Evolutionary conservation across 2,888 invertebrate species (phyloP).

Genomic region (Callinectes sapidus): DNA sequence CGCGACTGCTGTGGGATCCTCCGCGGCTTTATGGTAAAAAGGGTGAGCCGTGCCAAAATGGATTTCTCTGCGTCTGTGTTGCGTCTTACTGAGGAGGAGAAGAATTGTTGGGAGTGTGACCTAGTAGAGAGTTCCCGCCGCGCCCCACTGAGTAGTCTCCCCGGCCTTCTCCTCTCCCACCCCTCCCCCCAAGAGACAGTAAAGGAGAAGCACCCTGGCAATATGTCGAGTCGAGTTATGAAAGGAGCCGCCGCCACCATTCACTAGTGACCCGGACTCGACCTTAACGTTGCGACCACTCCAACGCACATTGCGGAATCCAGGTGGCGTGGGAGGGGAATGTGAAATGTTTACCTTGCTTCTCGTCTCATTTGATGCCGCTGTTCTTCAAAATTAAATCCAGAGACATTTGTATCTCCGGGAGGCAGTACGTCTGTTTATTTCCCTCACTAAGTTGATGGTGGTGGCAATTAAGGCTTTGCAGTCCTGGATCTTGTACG

Average conservation of each 20-base stretch:
- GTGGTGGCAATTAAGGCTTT: neutral
- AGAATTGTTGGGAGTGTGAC: neutral
- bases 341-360: neutral
- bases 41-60: conserved; percentile 3
- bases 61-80: neutral
- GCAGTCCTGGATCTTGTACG: neutral
- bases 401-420: neutral
- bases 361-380: neutral
- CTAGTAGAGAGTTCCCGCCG: neutral
- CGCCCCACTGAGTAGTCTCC: neutral
- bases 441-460: neutral
- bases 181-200: neutral
- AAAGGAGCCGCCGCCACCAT: neutral
- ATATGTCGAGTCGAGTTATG: neutral
- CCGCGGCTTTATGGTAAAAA: neutral
- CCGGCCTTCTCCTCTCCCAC: neutral
- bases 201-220: neutral
- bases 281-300: neutral
- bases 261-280: neutral
- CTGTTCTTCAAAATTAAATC: neutral
- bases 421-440: neutral
- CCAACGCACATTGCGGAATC: neutral
- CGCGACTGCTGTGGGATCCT: neutral
- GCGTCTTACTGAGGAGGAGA: conserved; percentile 9
- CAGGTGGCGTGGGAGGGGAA: neutral